Percentiles rank a stretch among this genome's conserved stretches.
These are phyloP conservation scores for Gymnosoma rotundatum DNA, from an alignment of 2,888 invertebrate genomes.

Conservation along the genomic window DNA sequence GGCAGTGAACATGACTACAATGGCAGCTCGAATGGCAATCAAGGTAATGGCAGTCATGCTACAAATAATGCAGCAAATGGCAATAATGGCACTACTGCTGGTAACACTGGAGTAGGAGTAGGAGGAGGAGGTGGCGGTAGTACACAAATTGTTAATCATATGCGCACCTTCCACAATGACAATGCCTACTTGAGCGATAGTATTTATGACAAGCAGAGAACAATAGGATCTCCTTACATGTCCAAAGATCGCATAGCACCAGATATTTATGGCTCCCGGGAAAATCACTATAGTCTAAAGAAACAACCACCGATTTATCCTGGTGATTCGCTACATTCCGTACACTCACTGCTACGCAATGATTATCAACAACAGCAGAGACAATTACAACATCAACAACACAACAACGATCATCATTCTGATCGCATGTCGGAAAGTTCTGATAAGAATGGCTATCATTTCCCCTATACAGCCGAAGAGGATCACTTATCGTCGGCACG, in stretches of 20 bases:
- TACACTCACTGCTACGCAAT: conserved; percentile 81
- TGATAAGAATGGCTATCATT: conserved; percentile 91
- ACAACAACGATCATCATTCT: conserved; percentile 80
- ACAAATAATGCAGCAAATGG: conserved; percentile 72
- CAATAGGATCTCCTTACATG: conserved; percentile 80
- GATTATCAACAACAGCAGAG: conserved; percentile 80
- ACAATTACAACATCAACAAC: conserved; percentile 79
- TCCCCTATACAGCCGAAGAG: conserved; percentile 92
- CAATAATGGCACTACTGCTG: conserved; percentile 62
- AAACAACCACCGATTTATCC: conserved; percentile 77
- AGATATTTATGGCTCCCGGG: conserved; percentile 81
- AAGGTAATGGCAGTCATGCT: conserved; percentile 63
- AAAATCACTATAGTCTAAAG: conserved; percentile 80
- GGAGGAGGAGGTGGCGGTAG: conserved; percentile 74
- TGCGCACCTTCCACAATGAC: conserved; percentile 81
- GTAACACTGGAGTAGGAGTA: conserved; percentile 35
- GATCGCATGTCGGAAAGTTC: conserved; percentile 88
- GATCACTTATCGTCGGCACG: conserved; percentile 85
- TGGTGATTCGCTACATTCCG: conserved; percentile 80
- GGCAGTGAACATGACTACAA: conserved; percentile 81
- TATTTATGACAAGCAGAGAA: conserved; percentile 81
- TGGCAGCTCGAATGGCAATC: conserved; percentile 70
- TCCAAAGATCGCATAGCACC: conserved; percentile 81
- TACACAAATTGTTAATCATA: conserved; percentile 81
- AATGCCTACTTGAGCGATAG: conserved; percentile 80